Conservation (phyloP, 2,888 invertebrate species). For the Phania funesta region DNA sequence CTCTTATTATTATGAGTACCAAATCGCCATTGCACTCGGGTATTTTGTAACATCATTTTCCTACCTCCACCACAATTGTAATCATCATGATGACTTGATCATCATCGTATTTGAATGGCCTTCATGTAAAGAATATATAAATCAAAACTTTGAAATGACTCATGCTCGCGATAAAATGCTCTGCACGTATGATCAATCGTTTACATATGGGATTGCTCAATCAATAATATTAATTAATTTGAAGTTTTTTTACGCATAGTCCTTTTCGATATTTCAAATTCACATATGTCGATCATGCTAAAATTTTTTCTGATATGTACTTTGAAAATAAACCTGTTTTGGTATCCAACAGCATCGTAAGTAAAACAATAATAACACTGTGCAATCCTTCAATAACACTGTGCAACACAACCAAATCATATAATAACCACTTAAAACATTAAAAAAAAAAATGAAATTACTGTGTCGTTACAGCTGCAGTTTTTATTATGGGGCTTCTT, state of each 20-base stretch:
- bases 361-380: no score
- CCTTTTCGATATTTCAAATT: neutral
- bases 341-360: no score
- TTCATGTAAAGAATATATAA: conserved; percentile 58
- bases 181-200: conserved; percentile 19
- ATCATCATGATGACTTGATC: conserved; percentile 5
- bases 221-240: no score
- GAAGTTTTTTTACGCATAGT: neutral
- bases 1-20: conserved; percentile 50
- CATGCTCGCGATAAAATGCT: conserved; percentile 30
- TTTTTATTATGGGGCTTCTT: no score
- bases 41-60: conserved; percentile 42
- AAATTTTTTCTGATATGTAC: neutral
- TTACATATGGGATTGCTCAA: conserved; percentile 10
- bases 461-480: no score
- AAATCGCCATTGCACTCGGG: conserved; percentile 51
- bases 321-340: neutral
- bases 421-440: no score
- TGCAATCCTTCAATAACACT: no score
- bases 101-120: conserved; percentile 58
- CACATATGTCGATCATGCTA: conserved; percentile 1
- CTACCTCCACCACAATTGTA: neutral
- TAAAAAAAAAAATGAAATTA: no score
- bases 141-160: conserved; percentile 12
- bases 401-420: no score